A percentile compares a stretch with the other conserved stretches of the same genome.
Conservation (phyloP, 2,797 vertebrate species). For the Kryptopterus vitreolus region DNA sequence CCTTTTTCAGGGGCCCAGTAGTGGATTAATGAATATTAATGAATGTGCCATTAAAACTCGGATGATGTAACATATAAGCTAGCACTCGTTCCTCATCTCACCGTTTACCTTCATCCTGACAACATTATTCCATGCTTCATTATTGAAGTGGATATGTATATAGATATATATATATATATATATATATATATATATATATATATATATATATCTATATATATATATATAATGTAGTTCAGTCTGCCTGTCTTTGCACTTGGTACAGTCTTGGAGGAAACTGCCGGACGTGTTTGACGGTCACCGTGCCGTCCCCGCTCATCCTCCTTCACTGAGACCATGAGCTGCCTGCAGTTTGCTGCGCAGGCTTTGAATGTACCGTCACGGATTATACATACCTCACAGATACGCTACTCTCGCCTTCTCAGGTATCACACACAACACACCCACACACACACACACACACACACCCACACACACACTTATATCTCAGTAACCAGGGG, state of each 20-base stretch:
- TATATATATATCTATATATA: no score
- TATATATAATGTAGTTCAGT: no score
- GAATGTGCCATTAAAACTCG: no score
- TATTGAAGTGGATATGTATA: neutral
- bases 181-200: no score
- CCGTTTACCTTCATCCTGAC: neutral
- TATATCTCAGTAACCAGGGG: neutral
- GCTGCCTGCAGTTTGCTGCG: constrained; percentile 62
- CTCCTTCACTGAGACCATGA: constrained; percentile 56
- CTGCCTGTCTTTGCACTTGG: constrained; percentile 6
- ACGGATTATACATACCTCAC: constrained; percentile 41
- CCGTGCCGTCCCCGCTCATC: constrained; percentile 46
- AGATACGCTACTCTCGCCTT: constrained; percentile 42
- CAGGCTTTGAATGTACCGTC: constrained; percentile 55
- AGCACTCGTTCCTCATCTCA: no score
- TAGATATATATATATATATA: no score
- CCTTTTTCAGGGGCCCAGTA: no score
- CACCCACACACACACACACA: neutral
- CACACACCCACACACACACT: neutral
- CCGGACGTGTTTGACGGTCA: constrained; percentile 57
- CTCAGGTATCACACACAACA: constrained; percentile 33
- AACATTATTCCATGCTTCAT: neutral
- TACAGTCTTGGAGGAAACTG: constrained; percentile 62
- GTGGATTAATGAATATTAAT: no score
- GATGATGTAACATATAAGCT: no score